These are phyloP conservation scores for Brachypodius melanocephalos DNA, from an alignment of 2,113 vertebrate species.

Conservation along the genomic window DNA sequence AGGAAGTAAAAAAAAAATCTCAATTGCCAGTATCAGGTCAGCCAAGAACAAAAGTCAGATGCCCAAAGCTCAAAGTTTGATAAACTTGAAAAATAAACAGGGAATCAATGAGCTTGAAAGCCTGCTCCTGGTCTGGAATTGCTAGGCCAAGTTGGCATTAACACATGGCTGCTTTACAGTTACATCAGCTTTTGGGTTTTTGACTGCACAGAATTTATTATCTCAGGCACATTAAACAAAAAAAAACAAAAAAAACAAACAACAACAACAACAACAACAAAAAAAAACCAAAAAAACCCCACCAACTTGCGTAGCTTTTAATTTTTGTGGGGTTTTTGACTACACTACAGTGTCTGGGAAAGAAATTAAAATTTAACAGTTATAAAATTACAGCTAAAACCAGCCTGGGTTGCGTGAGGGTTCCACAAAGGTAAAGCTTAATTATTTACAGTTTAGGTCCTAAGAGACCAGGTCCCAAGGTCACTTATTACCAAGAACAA, in stretches of 20 bases:
- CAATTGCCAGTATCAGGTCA: neutral
- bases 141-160: neutral
- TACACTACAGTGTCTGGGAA: neutral
- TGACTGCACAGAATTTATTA: neutral
- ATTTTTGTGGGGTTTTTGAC: neutral
- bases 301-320: neutral
- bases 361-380: neutral
- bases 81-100: neutral
- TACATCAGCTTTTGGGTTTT: neutral
- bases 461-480: neutral
- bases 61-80: neutral
- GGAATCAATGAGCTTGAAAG: neutral
- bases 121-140: neutral
- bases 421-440: constrained; percentile 10
- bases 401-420: neutral
- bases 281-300: too few relatives aligned
- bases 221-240: neutral
- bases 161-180: neutral
- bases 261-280: too few relatives aligned
- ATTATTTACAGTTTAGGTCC: constrained; percentile 54
- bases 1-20: neutral
- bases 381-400: neutral
- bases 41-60: neutral
- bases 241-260: neutral
- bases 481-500: constrained; percentile 11